Base-by-base conservation (phyloP, 2,797 vertebrate species). In the Ctenochaetus hawaiiensis region DNA sequence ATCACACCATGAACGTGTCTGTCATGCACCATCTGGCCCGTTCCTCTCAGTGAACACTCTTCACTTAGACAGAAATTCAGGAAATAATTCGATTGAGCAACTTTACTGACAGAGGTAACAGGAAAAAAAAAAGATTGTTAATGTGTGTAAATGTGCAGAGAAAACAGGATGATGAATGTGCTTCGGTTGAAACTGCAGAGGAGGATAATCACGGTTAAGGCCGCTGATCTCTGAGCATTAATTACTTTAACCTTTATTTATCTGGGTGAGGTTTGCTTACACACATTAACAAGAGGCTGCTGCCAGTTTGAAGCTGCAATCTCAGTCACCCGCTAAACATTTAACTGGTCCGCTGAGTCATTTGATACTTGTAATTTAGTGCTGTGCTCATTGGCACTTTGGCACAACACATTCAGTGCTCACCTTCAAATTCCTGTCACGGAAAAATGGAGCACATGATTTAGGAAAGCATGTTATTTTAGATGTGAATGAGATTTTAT, bases 181-280 rank as follows among this genome's bases (percentile, higher is more conserved):
- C 52, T 72, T 65, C 54, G 62, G 68, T 65, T 77, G 22, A 80
- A 87, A 68, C 63, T 18, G 57, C 12, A 6, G 53, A 72, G 73
- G 79, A 83, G 54, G 62, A 73, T 84, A 87, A 84, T 85, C 64
- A 84, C 66, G 64, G 75, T 70, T 77, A 79, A 81, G 57, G 70
- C 66, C 66, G 51, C 69, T 78, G 78, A 84, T 83, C 74, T 84
- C 61, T 0, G 16, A 44, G 54, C 13, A 23, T 77, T 91, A 78
- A 88, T 89, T 77, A 71, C 69, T 83, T 56, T 82, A 76, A 86
- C 83, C 87, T 88, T 88, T 84, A 66, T 81, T 80, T 77, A 83
- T 78, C 61, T n/a, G 54, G 58, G 75, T 68, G 80, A 85, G 44
- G 57, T 80, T 78, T 81, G 66, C 72, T 83, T 83, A 76, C 73